Conservation (phyloP, 1,140 invertebrate genomes). For the Glomeris maerens region DNA sequence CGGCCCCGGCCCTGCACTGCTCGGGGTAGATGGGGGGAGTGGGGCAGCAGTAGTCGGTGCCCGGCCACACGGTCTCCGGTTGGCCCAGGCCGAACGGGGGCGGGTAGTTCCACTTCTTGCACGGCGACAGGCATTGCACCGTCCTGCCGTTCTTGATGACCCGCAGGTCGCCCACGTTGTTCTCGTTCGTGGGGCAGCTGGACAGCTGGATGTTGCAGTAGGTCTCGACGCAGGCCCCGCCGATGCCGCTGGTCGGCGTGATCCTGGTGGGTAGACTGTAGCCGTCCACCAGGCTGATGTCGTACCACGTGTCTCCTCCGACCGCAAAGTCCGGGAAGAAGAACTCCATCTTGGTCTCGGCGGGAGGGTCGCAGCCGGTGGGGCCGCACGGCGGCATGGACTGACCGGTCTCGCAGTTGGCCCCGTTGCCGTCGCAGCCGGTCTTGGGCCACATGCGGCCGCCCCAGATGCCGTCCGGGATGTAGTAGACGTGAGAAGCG, state of each 20-base stretch:
- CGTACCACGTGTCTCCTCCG: constrained; percentile 16
- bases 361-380: constrained; percentile 16
- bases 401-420: constrained; percentile 17
- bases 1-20: constrained; percentile 9
- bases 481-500: constrained; percentile 9
- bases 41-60: constrained; percentile 16
- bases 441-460: constrained; percentile 19
- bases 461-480: constrained; percentile 16
- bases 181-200: neutral
- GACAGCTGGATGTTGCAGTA: neutral
- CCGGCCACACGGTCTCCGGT: constrained; percentile 7
- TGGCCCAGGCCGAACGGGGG: constrained; percentile 13
- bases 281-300: constrained; percentile 18
- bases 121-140: constrained; percentile 15
- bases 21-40: constrained; percentile 15
- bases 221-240: neutral
- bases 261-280: constrained; percentile 18
- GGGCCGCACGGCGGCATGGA: constrained; percentile 12
- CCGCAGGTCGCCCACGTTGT: constrained; percentile 16
- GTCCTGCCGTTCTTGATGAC: constrained; percentile 14
- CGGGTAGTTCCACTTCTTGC: constrained; percentile 20
- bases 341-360: constrained; percentile 19
- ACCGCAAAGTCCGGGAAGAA: constrained; percentile 10
- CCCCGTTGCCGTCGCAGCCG: constrained; percentile 16
- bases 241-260: constrained; percentile 9